phyloP scores from a whole-genome alignment of 2,888 invertebrate species.

The Electrophaes corylata region DNA sequence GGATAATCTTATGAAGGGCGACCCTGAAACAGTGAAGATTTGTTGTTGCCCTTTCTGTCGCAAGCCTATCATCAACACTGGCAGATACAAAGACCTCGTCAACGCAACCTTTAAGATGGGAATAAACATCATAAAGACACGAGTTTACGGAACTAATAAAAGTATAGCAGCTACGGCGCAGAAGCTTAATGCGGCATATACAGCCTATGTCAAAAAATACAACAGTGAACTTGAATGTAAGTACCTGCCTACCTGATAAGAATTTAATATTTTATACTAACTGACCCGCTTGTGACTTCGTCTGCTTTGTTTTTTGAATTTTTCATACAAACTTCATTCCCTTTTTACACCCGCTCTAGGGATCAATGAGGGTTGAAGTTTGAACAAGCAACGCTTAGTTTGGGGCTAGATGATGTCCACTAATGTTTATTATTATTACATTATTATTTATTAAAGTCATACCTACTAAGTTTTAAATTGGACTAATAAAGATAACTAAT shows the following conservation, averaged over 20 bases:
- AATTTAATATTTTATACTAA: too few relatives aligned
- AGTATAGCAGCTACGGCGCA: slow-evolving; percentile 48
- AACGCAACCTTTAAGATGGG: slow-evolving; percentile 63
- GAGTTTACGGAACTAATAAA: slow-evolving; percentile 60
- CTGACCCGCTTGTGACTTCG: too few relatives aligned
- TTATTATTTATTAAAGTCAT: too few relatives aligned
- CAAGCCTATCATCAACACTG: slow-evolving; percentile 82
- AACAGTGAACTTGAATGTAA: slow-evolving; percentile 30
- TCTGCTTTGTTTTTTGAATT: too few relatives aligned
- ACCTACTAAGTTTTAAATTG: too few relatives aligned
- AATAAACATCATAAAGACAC: slow-evolving; percentile 70
- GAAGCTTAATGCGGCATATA: slow-evolving; percentile 38
- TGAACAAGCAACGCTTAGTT: too few relatives aligned
- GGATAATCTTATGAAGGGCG: slow-evolving; percentile 67
- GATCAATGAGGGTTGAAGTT: too few relatives aligned
- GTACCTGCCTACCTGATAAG: slow-evolving; percentile 11
- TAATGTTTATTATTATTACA: too few relatives aligned
- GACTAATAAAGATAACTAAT: too few relatives aligned
- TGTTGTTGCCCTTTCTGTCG: slow-evolving; percentile 85
- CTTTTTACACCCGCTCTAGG: too few relatives aligned
- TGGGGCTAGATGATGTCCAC: too few relatives aligned
- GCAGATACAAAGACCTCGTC: slow-evolving; percentile 82
- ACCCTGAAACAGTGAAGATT: slow-evolving; percentile 59
- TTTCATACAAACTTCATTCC: too few relatives aligned
- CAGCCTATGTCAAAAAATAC: slow-evolving; percentile 31